Evolutionary conservation across 2,888 invertebrate species (phyloP).

Genomic region (Eristalis arbustorum): DNA sequence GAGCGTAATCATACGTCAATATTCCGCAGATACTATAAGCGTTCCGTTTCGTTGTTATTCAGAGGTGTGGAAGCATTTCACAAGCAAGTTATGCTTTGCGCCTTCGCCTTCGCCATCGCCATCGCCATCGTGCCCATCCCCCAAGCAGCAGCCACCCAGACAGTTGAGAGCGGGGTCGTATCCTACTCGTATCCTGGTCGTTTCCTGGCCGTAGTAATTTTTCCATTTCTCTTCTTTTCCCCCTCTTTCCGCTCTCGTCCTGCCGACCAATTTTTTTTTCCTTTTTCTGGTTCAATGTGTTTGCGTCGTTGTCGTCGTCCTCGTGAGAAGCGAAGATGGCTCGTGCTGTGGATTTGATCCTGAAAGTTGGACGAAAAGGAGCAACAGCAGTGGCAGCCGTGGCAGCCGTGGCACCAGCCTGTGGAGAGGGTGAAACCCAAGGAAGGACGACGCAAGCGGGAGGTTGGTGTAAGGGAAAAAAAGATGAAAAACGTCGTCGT

Average conservation of each 20-base stretch:
- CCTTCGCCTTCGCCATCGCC: conserved; percentile 11
- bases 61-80: conserved; percentile 70
- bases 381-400: conserved; percentile 38
- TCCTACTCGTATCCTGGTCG: conserved; percentile 35
- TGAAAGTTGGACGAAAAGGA: conserved; percentile 62
- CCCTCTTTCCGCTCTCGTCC: too few relatives aligned
- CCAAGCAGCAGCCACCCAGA: conserved; percentile 46
- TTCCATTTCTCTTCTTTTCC: conserved; percentile 1
- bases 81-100: conserved; percentile 66
- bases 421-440: conserved; percentile 3
- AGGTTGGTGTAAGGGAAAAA: too few relatives aligned
- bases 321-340: conserved; percentile 71
- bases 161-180: conserved; percentile 45
- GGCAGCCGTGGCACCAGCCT: too few relatives aligned
- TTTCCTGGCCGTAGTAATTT: conserved; percentile 62
- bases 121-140: neutral
- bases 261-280: neutral
- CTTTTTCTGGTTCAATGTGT: conserved; percentile 60
- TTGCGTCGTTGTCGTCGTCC: conserved; percentile 63
- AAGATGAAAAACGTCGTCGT: neutral
- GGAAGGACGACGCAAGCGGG: neutral
- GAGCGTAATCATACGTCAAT: conserved; percentile 67
- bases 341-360: conserved; percentile 72
- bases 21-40: conserved; percentile 70
- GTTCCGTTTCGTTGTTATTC: conserved; percentile 71